Evolutionary conservation across 2,113 vertebrate species (phyloP), one percentile per base, ranked within the genome.

Genomic region (Psilopogon haemacephalus): DNA sequence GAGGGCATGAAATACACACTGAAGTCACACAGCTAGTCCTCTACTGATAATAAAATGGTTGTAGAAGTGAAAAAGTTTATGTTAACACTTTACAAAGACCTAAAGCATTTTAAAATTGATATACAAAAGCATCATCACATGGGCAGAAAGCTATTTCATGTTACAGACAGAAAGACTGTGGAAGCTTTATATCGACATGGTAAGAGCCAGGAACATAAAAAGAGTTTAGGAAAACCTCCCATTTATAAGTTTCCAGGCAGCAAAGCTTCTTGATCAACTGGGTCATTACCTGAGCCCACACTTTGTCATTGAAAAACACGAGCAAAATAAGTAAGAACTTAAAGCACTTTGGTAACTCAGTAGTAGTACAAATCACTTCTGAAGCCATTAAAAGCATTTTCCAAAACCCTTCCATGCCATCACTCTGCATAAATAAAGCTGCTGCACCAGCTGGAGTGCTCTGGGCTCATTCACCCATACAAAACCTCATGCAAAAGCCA

Each of bases 351-450:
- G 59, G 81, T 85, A 70, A 33, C 62, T 95, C 83, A 83, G 40
- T 2, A 79, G 80, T 67, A 63, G 58, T 62, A 92, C 37, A 63
- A 83, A 93, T 87, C 64, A 48, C 67, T 90, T 59, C 76, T 78
- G 70, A 95, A 86, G 74, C 83, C 89, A 96, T 93, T 97, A 96
- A 91, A 89, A 88, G 77, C 75, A 75, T 71, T 96, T 91, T 88
- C 54, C 52, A 81, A 93, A 94, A 86, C 60, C 64, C 71, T 93
- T 95, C 96, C 88, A 94, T 82, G 84, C 89, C 92, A 88, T 85
- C 84, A 70, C 76, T 91, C 71, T 82, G 67, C 87, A 95, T 94
- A 96, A 97, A 96, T 94, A 97, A 97, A 95, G 92, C 93, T 96
- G 89, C 84, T 96, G 86, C 86, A 91, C 92, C 95, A 97, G 93